Evolutionary conservation across 1,140 invertebrate genomes (phyloP), one percentile per base, ranked within the genome.

Genomic region (Homarus americanus): DNA sequence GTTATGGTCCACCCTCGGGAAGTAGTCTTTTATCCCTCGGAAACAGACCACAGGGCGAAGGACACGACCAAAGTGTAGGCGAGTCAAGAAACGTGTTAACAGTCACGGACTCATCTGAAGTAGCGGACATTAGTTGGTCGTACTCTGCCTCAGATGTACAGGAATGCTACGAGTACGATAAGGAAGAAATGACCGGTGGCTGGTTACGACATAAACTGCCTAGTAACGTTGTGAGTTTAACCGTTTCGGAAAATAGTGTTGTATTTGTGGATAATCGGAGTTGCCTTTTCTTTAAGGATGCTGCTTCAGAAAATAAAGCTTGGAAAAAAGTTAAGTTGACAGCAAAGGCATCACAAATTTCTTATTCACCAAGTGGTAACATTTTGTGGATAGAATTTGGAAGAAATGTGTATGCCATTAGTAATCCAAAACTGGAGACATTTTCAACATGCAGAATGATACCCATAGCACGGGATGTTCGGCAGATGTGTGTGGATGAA

Each of bases 1-100:
- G 91, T 32, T 91, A 91, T 49, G 91, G 91, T 9, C 91, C 91
- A n/a, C 91, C 91, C 0, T 91, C 91, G 5, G 91, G 91, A 3
- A 91, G 91, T 49, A 91, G 91, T 66, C 36, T 82, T 2, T 40
- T 83, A 38, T 87, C 84, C n/a, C 49, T 87, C 32, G 72, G 72
- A 58, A 87, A 38, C 41, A 87, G 32, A n/a, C 44, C 75, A 38
- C 73, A 76, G 5, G 72, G 17, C n/a, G 84, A 87, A 36, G 53
- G 73, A 32, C 72, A 53, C 58, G 84, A 83, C 12, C 53, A 63
- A 24, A 3, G 10, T 10, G 15, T 36, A 58, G 49, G 10, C 58
- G 84, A 87, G 4, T 58, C 84, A 36, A 87, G 34, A 58, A 53
- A 82, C n/a, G 63, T 83, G 66, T 36, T 84, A 7, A 87, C 76